Conservation (phyloP, 2,888 invertebrate genomes). For the Nomada fabriciana region DNA sequence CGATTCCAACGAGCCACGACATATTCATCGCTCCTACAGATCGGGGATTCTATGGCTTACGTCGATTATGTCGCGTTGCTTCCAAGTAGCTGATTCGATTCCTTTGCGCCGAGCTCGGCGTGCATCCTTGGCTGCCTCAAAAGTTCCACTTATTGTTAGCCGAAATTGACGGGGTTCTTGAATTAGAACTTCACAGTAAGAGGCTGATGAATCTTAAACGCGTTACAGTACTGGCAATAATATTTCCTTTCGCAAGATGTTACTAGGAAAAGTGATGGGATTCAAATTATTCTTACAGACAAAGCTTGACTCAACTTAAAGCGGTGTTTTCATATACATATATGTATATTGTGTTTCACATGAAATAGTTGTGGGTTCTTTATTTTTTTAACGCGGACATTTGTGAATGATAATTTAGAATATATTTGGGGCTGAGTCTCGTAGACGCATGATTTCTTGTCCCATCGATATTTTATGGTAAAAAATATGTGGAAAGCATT, state of each 20-base stretch:
- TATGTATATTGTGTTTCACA: neutral
- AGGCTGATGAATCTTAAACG: too few species aligned
- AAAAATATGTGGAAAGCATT: too few species aligned
- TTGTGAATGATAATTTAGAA: neutral
- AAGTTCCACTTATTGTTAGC: slow-evolving; percentile 3
- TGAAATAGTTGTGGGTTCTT: neutral
- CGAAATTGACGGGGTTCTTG: neutral
- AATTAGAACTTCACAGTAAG: too few species aligned
- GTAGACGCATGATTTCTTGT: too few species aligned
- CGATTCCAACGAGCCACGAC: slow-evolving; percentile 15
- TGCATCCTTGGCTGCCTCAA: neutral
- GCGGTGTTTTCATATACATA: neutral
- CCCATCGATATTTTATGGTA: too few species aligned
- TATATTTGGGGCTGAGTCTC: too few species aligned
- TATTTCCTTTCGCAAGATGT: neutral
- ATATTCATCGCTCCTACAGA: slow-evolving; percentile 18
- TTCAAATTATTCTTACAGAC: neutral
- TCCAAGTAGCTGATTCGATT: slow-evolving; percentile 16
- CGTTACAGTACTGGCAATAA: too few species aligned
- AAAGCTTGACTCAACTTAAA: neutral
- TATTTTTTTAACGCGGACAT: neutral
- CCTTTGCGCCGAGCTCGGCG: neutral
- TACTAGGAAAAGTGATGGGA: neutral
- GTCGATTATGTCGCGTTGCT: slow-evolving; percentile 14
- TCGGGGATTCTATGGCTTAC: slow-evolving; percentile 26